Conservation (phyloP, 2,113 vertebrate genomes). For the Sapajus apella region DNA sequence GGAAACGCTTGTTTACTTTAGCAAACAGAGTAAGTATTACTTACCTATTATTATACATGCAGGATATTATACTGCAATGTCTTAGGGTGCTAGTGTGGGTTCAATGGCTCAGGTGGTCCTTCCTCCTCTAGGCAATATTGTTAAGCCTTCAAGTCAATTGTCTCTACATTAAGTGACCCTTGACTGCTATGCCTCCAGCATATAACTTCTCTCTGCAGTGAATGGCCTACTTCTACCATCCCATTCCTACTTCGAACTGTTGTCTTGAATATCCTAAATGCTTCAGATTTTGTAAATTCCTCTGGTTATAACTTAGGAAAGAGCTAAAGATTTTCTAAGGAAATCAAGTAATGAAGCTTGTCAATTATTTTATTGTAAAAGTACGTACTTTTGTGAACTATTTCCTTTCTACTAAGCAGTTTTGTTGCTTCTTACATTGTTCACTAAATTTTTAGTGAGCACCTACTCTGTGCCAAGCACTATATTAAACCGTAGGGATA, state of each 20-base stretch:
- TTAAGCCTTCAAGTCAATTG: background rate
- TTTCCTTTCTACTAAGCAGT: background rate
- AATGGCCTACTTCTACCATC: background rate
- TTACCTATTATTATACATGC: fast-evolving
- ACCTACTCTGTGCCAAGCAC: background rate
- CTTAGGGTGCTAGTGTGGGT: background rate
- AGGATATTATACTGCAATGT: background rate
- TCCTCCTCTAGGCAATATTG: background rate
- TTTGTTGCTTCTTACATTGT: background rate
- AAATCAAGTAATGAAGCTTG: background rate
- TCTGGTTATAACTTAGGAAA: conserved; percentile 8
- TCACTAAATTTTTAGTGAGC: background rate
- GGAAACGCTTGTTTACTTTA: conserved; percentile 14
- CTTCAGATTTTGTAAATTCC: background rate
- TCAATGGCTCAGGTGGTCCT: background rate
- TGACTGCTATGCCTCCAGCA: background rate
- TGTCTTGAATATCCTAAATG: background rate
- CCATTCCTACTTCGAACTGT: background rate
- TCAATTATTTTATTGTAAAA: background rate
- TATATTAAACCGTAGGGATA: background rate
- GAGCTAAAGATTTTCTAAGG: background rate
- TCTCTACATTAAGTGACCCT: background rate
- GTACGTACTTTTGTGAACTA: background rate
- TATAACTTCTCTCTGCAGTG: background rate
- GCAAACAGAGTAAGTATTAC: background rate